Conservation (phyloP, 2,888 invertebrate genomes). For the Beris chalybata region DNA sequence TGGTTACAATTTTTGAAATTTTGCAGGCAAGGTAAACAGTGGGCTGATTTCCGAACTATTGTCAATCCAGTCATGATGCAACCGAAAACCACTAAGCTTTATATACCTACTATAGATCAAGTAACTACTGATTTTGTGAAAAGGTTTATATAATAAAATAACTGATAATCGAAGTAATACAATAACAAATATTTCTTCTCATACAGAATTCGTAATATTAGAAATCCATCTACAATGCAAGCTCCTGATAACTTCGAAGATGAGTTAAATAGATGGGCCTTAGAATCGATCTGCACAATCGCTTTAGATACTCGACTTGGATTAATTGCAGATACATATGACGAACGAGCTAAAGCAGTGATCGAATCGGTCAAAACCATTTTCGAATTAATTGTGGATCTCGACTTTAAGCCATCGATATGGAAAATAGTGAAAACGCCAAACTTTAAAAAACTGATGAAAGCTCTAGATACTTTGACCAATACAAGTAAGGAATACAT, state of each 20-base stretch:
- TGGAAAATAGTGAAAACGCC: slow-evolving; percentile 50
- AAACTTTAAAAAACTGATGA: slow-evolving; percentile 45
- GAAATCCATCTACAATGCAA: slow-evolving; percentile 48
- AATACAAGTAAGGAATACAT: slow-evolving; percentile 51
- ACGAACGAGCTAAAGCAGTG: slow-evolving; percentile 30
- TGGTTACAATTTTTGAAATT: slow-evolving; percentile 38
- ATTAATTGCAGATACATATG: slow-evolving; percentile 41
- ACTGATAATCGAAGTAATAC: not conserved
- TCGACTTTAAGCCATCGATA: slow-evolving; percentile 51
- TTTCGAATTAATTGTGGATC: slow-evolving; percentile 36
- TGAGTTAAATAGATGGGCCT: slow-evolving; percentile 61
- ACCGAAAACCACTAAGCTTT: slow-evolving; percentile 62
- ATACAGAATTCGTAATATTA: slow-evolving; percentile 52
- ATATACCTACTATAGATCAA: slow-evolving; percentile 58
- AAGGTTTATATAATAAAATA: slow-evolving; percentile 42
- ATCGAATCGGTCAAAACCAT: slow-evolving; percentile 32
- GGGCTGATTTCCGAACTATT: slow-evolving; percentile 67
- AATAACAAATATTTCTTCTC: not conserved
- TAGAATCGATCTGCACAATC: slow-evolving; percentile 59
- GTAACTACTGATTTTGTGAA: slow-evolving; percentile 56
- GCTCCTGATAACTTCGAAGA: slow-evolving; percentile 57
- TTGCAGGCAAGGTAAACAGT: slow-evolving; percentile 64
- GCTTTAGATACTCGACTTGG: slow-evolving; percentile 53
- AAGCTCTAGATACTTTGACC: slow-evolving; percentile 43
- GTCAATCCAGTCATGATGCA: slow-evolving; percentile 69